Base-by-base conservation (phyloP, 2,888 invertebrate genomes). In the Spialia ferax region DNA sequence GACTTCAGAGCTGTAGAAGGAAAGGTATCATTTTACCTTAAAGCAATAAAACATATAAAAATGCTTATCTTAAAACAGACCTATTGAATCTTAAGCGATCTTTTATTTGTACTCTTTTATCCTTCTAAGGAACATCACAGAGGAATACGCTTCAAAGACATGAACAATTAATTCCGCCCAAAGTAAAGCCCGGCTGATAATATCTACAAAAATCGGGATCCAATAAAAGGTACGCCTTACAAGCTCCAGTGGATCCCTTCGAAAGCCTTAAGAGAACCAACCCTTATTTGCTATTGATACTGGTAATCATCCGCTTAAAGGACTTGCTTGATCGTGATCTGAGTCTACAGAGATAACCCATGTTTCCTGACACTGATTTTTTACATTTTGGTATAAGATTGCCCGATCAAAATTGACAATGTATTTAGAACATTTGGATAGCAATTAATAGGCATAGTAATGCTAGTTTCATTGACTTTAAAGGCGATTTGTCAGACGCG, bases 211-310 rank as follows among this genome's bases (percentile, higher is more conserved):
- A 74, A 75, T 72, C 72, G 70, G 68, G 48, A 79, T 78, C 83
- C 80, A 80, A 83, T 84, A 84, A 85, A 80, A 82, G 79, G 72
- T 72, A 78, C 82, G 81, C 78, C 80, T 85, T 85, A 85, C 84
- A 86, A 86, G 79, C 84, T 79, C 81, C 79, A 82, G 74, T 78
- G 79, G 77, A 81, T 83, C 83, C 82, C 79, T 81, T 76, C 77
- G 82, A 84, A 87, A 87, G 88, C 85, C 84, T 87, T 82, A 82
- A 82, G 82, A 85, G 81, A 78, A 79, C 79, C 76, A 79, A 82
- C 89, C 91, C 89, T 87, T 90, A 91, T 90, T 91, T 89, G 88
- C 82, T 87, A 91, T 92, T 89, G 91, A 92, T 91, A 91, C 87
- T 81, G 85, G 83, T 81, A 85, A 86, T 85, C 81, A 88, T 85